Evolutionary conservation across 2,888 invertebrate species (phyloP).

Genomic region (Argynnis bischoffii): DNA sequence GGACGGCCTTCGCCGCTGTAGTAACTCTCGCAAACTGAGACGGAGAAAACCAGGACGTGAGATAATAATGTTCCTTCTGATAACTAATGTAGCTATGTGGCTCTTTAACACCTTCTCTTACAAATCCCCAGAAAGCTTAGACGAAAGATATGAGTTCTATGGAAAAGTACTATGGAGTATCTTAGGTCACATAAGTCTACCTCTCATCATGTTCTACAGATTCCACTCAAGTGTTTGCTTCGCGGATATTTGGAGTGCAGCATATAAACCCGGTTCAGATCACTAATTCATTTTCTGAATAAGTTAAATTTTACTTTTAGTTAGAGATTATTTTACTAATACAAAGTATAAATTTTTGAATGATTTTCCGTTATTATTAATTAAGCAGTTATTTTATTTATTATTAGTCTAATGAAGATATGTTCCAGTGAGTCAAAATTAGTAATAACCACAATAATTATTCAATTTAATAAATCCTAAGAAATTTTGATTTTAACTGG

Average conservation of each 20-base stretch:
- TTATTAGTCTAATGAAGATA: no score
- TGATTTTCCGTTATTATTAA: no score
- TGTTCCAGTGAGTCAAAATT: no score
- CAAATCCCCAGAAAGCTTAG: slow-evolving; percentile 75
- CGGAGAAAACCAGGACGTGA: slow-evolving; percentile 88
- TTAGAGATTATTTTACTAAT: no score
- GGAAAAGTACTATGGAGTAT: slow-evolving; percentile 88
- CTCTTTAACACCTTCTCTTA: slow-evolving; percentile 87
- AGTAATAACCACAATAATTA: no score
- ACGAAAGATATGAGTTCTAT: slow-evolving; percentile 85
- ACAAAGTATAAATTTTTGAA: no score
- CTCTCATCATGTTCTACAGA: slow-evolving; percentile 89
- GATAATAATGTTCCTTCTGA: slow-evolving; percentile 88
- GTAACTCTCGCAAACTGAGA: slow-evolving; percentile 84
- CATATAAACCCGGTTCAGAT: slow-evolving; percentile 83
- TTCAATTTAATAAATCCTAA: no score
- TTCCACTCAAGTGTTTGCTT: slow-evolving; percentile 91
- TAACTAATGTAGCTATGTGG: slow-evolving; percentile 90
- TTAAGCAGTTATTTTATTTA: no score
- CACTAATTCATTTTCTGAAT: slow-evolving; percentile 49
- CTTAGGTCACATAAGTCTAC: slow-evolving; percentile 87
- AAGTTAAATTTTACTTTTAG: neutral
- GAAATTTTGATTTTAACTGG: no score
- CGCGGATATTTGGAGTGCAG: slow-evolving; percentile 90
- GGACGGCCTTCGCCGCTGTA: slow-evolving; percentile 88